Evolutionary conservation across 2,888 invertebrate species (phyloP), one percentile per base, ranked within the genome.

Genomic region (Yponomeuta cagnagella): DNA sequence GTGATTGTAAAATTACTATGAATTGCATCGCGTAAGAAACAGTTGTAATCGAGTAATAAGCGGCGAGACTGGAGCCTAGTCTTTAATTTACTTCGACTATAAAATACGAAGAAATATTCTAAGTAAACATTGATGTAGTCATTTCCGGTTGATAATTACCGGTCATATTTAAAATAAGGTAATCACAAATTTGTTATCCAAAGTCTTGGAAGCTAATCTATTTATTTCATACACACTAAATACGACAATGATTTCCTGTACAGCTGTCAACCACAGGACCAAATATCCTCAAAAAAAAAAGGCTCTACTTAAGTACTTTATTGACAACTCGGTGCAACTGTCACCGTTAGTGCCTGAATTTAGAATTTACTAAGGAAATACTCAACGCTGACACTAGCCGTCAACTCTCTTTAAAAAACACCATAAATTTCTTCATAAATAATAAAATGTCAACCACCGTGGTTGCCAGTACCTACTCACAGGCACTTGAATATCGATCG

Each of bases 21-120:
- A 63, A 70, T 63, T 70, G 10, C 63, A n/a, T 63, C 52, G 52
- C 37, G n/a, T 37, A 63, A 63, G 64, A 70, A 76, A 78, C 74
- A 8, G 52, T 15, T 58, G 52, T 15, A 15, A 15, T 5, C 52
- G 5, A 15, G 52, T 15, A 58, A 58, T 15, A 5, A 15, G 15
- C 2, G 52, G 52, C 15, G 15, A 58, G 15, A 58, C 6, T 15
- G 15, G 52, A 1, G 52, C 3, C 15, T 58, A 58, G 15, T 58
- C 52, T 58, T 58, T 58, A 58, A 58, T 58, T 58, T 58, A 58
- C 52, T 58, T 58, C 15, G 15, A 58, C 52, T 58, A 15, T 15
- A 58, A 58, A 15, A 58, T 58, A 15, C 43, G 43, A 43, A 43
- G 8, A 43, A 43, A 43, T 43, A 43, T 43, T 43, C 8, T 8